Evolutionary conservation across 2,888 invertebrate species (phyloP), one percentile per base, ranked within the genome.

Genomic region (Philonicus albiceps): DNA sequence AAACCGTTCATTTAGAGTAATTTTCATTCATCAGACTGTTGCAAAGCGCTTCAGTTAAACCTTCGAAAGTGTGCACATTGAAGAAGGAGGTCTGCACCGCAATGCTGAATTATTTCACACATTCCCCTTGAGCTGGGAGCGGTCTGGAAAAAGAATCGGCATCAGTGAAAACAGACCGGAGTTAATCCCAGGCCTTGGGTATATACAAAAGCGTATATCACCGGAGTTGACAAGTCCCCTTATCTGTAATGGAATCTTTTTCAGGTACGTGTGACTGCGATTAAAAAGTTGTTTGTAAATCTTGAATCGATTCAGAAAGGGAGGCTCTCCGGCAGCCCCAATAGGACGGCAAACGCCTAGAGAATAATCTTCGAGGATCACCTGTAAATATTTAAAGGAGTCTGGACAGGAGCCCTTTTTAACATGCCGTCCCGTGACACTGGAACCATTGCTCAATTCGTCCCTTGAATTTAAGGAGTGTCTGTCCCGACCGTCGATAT

Each of bases 261-360:
- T 73, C 49, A 73, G 73, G 73, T 37, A 73, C 30, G 84, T 84
- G 84, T 73, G 84, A 73, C 84, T 84, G 64, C 84, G 84, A 84
- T 84, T 84, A 84, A 84, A 84, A 84, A 84, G 84, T 73, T 84
- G 73, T 84, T 84, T 84, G 84, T 84, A 84, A 84, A 84, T 40
- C 84, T 43, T 34, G 73, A 73, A 73, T 84, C 84, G 55, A 84
- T 84, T 73, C 73, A 22, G 16, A 73, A 84, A 53, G 73, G 64
- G 43, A 84, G 13, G 22, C 30, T 34, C 27, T 22, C 27, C 72
- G 43, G 73, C 40, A 64, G 6, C 37, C 40, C 30, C 73, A 40
- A 43, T 31, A 64, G 34, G 22, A 55, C 19, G 19, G 55, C 53
- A 55, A 43, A 34, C 64, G 49, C 64, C 64, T 64, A 81, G 34